Evolutionary conservation across 1,140 invertebrate genomes (phyloP).

Genomic region (Bombus turneri): DNA sequence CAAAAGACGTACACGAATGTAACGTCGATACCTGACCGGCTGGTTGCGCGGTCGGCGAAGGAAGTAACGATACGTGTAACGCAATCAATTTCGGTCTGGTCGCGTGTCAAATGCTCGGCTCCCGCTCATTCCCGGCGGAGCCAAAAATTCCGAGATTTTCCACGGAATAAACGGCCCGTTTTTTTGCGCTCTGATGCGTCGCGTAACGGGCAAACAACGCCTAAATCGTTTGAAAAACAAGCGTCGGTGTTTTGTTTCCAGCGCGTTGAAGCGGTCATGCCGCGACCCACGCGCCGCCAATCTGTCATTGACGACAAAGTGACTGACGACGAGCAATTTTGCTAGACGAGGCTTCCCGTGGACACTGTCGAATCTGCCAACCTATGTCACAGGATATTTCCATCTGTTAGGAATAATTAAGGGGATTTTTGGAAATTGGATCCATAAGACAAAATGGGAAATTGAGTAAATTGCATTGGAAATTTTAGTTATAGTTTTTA

Average conservation of each 20-base stretch:
- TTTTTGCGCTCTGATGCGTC: constrained; percentile 32
- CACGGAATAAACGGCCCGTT: constrained; percentile 37
- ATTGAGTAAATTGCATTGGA: too few relatives aligned
- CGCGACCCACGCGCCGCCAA: constrained; percentile 10
- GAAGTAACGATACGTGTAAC: constrained; percentile 35
- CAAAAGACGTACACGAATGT: neutral
- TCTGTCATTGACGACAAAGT: constrained; percentile 26
- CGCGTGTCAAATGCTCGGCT: constrained; percentile 5
- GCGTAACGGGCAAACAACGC: constrained; percentile 12
- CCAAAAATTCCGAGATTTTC: constrained; percentile 40
- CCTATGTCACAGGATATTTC: neutral
- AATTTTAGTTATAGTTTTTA: too few relatives aligned
- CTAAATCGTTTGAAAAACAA: constrained; percentile 49
- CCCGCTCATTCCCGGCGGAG: constrained; percentile 7
- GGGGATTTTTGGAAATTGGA: neutral
- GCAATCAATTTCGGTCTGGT: constrained; percentile 16
- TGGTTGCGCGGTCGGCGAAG: neutral
- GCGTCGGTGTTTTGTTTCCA: constrained; percentile 31
- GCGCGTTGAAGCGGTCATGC: constrained; percentile 17
- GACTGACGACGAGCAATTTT: constrained; percentile 18
- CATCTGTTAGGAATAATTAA: neutral
- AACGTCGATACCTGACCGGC: neutral
- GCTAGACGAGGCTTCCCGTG: neutral
- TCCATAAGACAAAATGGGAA: too few relatives aligned
- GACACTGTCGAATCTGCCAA: neutral